Conservation (phyloP, 1,140 invertebrate species). For the Hesperophylax magnus region DNA sequence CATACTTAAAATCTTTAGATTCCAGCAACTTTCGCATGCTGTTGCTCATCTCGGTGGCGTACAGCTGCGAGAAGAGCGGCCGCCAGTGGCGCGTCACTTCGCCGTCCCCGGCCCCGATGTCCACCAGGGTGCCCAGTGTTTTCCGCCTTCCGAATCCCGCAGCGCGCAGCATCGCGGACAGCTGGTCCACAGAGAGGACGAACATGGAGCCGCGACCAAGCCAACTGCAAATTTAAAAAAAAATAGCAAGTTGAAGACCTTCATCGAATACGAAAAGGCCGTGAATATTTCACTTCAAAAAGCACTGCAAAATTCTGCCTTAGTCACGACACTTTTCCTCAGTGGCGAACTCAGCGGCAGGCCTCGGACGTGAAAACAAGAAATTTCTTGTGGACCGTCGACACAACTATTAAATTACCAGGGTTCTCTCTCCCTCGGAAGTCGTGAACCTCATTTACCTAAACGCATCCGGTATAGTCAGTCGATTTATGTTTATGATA, state of each 20-base stretch:
- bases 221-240: constrained; percentile 75
- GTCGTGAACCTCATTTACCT: no score
- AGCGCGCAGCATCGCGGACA: constrained; percentile 72
- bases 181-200: constrained; percentile 86
- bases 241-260: not conserved
- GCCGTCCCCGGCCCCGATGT: constrained; percentile 94
- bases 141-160: constrained; percentile 60
- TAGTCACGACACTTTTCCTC: no score
- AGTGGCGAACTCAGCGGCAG: no score
- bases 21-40: constrained; percentile 84
- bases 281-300: no score
- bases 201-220: constrained; percentile 93
- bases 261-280: not conserved
- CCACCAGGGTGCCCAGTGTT: constrained; percentile 76
- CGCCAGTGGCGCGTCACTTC: constrained; percentile 85
- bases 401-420: no score
- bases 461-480: no score
- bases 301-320: no score
- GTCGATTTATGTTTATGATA: no score
- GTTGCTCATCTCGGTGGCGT: constrained; percentile 89
- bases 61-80: constrained; percentile 79
- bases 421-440: no score
- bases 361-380: no score
- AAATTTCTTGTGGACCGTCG: no score
- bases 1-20: constrained; percentile 83